Evolutionary conservation across 2,888 invertebrate species (phyloP).

Genomic region (Tricholauxania praeusta): DNA sequence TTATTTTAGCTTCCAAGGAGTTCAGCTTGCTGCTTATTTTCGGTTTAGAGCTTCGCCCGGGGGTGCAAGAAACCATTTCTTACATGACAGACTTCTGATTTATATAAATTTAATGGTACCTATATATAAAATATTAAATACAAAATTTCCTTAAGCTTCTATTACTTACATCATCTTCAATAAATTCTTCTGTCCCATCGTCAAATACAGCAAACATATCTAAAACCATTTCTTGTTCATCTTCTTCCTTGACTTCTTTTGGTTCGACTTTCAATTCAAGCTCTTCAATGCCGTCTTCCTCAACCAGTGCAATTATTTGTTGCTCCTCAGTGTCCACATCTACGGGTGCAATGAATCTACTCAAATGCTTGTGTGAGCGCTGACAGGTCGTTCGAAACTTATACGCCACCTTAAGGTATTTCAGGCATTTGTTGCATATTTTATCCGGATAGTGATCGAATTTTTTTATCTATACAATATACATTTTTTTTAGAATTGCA

Average conservation of each 20-base stretch:
- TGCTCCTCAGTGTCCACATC: slow-evolving; percentile 54
- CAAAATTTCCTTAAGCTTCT: too few relatives aligned
- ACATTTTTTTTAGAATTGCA: background rate
- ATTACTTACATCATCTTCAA: slow-evolving; percentile 40
- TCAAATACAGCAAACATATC: slow-evolving; percentile 59
- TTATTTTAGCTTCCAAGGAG: too few relatives aligned
- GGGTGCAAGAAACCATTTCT: too few relatives aligned
- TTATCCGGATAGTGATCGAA: slow-evolving; percentile 63
- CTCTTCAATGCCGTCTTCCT: slow-evolving; percentile 45
- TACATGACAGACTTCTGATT: too few relatives aligned
- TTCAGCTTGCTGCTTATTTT: too few relatives aligned
- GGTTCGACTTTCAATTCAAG: slow-evolving; percentile 49
- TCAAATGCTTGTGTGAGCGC: slow-evolving; percentile 60
- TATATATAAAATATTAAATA: too few relatives aligned
- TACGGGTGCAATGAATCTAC: slow-evolving; percentile 62
- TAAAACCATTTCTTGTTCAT: slow-evolving; percentile 54
- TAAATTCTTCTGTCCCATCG: slow-evolving; percentile 50
- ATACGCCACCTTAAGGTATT: slow-evolving; percentile 55
- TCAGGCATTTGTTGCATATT: slow-evolving; percentile 58
- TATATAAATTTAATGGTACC: too few relatives aligned
- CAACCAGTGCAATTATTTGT: slow-evolving; percentile 26
- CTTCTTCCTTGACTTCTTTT: slow-evolving; percentile 35
- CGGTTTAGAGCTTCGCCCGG: too few relatives aligned
- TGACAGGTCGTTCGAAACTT: slow-evolving; percentile 60
- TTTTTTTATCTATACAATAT: slow-evolving; percentile 55